Conservation (phyloP, 1,140 invertebrate species). For the Vanessa atalanta region DNA sequence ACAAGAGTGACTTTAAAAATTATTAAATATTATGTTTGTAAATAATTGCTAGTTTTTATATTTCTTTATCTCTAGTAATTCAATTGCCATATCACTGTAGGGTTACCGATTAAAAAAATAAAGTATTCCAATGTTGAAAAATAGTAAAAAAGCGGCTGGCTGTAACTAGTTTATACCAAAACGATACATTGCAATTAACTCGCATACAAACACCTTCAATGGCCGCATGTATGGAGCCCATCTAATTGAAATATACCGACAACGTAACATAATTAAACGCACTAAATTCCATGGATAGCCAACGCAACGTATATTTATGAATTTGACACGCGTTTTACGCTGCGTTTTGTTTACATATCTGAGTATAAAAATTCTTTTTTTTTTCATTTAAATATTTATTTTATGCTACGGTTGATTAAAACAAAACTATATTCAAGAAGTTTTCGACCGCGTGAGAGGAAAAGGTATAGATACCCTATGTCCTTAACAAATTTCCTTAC, state of each 20-base stretch:
- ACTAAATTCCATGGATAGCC: conserved; percentile 51
- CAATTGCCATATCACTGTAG: no score
- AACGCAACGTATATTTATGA: conserved; percentile 46
- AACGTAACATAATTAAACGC: conserved; percentile 48
- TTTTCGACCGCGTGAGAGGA: no score
- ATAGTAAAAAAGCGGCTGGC: no score
- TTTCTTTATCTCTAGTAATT: no score
- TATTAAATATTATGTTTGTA: no score
- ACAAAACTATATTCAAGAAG: neutral
- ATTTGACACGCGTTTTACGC: conserved; percentile 57
- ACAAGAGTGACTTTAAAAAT: no score
- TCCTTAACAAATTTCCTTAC: no score
- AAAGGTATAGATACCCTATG: no score
- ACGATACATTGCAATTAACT: conserved; percentile 8
- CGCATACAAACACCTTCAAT: neutral
- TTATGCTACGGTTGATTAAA: neutral
- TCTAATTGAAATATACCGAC: conserved; percentile 27
- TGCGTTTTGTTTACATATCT: conserved; percentile 49
- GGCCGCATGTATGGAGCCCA: neutral
- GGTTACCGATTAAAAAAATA: no score
- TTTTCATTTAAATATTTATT: neutral
- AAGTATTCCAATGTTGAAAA: no score
- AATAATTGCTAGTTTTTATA: no score
- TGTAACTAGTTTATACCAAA: neutral
- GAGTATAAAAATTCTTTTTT: conserved; percentile 8